Percentiles rank a stretch among this genome's conserved stretches.
Conservation (phyloP, 2,888 invertebrate species). For the Cinara cedri region DNA sequence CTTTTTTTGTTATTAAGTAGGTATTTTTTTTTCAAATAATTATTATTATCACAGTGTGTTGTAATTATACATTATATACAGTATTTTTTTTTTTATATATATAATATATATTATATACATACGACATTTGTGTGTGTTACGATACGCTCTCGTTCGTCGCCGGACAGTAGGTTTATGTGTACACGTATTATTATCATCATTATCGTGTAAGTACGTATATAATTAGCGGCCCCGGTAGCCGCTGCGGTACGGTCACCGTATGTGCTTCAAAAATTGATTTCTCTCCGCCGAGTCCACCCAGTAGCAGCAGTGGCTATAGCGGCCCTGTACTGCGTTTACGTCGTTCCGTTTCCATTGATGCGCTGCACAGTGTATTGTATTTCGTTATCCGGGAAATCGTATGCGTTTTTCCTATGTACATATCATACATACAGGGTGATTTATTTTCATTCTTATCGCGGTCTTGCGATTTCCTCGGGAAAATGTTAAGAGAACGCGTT, state of each 20-base stretch:
- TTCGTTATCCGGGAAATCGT: slow-evolving; percentile 9
- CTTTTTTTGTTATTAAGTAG: neutral
- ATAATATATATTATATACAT: neutral
- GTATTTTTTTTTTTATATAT: neutral
- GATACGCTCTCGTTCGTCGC: neutral
- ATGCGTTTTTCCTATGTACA: neutral
- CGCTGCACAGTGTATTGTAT: too few relatives aligned
- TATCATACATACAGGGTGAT: too few relatives aligned
- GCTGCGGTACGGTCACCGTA: slow-evolving; percentile 44
- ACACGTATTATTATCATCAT: neutral
- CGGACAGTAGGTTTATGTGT: too few relatives aligned
- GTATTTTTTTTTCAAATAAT: neutral
- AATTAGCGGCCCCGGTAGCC: slow-evolving; percentile 13
- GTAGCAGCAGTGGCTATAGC: too few relatives aligned
- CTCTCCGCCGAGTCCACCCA: neutral
- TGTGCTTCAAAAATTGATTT: slow-evolving; percentile 52
- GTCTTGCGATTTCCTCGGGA: too few relatives aligned
- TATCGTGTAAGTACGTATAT: neutral
- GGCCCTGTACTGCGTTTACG: neutral
- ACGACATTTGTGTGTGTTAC: neutral
- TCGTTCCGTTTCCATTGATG: neutral
- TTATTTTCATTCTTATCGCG: too few relatives aligned
- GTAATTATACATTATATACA: neutral
- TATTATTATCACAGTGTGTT: slow-evolving; percentile 3
- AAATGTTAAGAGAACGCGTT: too few relatives aligned